phyloP scores from a whole-genome alignment of 2,113 vertebrate species.

The Tamias sibiricus region DNA sequence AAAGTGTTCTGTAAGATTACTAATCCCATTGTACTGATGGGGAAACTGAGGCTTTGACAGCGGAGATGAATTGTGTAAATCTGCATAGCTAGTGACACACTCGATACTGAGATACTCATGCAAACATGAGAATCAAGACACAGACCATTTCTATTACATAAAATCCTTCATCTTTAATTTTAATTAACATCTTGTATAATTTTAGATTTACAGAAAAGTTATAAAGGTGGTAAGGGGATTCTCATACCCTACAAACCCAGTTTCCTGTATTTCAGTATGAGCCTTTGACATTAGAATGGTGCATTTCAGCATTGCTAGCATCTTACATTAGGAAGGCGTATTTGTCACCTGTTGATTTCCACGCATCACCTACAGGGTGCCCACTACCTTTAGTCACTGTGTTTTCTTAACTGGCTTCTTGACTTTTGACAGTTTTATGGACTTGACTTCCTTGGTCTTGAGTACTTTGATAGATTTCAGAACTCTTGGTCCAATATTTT shows the following conservation, averaged over 20 bases:
- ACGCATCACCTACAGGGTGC: background rate
- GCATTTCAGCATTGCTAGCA: background rate
- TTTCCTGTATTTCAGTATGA: background rate
- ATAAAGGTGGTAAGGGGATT: background rate
- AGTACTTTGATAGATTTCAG: background rate
- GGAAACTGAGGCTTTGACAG: background rate
- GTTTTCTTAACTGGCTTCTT: background rate
- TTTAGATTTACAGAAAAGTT: background rate
- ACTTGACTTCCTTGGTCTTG: background rate
- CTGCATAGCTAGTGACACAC: background rate
- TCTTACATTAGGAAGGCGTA: background rate
- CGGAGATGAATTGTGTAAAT: background rate
- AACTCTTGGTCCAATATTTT: background rate
- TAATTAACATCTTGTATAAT: background rate
- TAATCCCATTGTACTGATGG: background rate
- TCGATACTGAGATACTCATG: background rate
- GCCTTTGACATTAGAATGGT: background rate
- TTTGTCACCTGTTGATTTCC: background rate
- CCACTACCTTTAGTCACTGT: background rate
- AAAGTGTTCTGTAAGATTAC: background rate
- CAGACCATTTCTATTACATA: background rate
- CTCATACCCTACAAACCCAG: rapidly evolving
- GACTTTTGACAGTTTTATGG: background rate
- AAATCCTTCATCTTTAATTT: background rate
- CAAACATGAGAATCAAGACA: background rate